phyloP scores from a whole-genome alignment of 2,113 vertebrate genomes.

The Sinocyclocheilus anophthalmus region DNA sequence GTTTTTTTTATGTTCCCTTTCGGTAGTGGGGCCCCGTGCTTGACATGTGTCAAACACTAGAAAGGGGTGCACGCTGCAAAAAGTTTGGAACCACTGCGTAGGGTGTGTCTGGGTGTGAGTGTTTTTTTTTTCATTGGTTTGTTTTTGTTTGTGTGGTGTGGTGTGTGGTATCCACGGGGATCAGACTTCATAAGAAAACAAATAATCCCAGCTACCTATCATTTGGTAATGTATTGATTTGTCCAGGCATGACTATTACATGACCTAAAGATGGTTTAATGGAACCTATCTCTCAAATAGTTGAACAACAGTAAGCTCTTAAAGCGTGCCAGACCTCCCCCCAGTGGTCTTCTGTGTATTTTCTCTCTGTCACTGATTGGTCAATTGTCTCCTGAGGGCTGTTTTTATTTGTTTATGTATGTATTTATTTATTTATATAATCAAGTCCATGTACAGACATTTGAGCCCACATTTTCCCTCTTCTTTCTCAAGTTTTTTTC shows the following conservation, averaged over 20 bases:
- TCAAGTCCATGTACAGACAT: not conserved
- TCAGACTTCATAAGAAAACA: not conserved
- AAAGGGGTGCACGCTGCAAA: too few species aligned
- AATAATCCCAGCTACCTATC: conserved; percentile 4
- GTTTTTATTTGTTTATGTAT: not conserved
- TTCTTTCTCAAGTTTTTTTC: conserved; percentile 34
- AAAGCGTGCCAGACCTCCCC: conserved; percentile 53
- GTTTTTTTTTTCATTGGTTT: too few species aligned
- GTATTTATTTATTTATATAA: not conserved
- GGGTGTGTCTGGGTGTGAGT: conserved; percentile 24
- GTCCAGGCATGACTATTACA: conserved; percentile 33
- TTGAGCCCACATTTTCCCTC: not conserved
- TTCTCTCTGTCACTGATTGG: conserved; percentile 44
- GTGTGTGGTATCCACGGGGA: conserved; percentile 1
- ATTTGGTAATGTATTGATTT: conserved; percentile 24
- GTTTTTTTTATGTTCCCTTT: too few species aligned
- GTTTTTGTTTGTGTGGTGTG: not conserved
- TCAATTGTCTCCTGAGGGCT: conserved; percentile 26
- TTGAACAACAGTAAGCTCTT: conserved; percentile 58
- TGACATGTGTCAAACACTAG: too few species aligned
- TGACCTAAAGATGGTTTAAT: not conserved
- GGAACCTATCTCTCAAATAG: conserved; percentile 52
- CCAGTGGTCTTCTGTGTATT: conserved; percentile 42
- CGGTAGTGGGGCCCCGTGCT: too few species aligned
- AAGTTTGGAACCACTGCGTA: too few species aligned